These are phyloP conservation scores for Anolis sagrei DNA, from an alignment of 2,113 vertebrate species.

Conservation along the genomic window DNA sequence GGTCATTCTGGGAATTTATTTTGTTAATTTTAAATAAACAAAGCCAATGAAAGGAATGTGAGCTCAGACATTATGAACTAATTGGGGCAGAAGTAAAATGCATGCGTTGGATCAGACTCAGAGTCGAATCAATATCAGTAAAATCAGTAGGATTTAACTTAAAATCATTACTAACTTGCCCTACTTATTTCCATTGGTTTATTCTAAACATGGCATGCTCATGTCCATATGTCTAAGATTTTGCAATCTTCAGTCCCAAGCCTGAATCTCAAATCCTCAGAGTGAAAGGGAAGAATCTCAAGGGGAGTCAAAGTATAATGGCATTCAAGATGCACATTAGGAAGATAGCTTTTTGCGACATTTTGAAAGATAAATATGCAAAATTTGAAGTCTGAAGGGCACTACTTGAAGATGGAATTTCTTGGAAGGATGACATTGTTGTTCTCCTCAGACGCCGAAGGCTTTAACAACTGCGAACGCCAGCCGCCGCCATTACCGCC, in stretches of 20 bases:
- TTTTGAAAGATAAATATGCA: constrained; percentile 99
- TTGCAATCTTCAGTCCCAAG: too few relatives aligned
- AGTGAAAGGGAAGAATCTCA: too few relatives aligned
- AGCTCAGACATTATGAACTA: too few relatives aligned
- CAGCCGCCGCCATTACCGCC: too few relatives aligned
- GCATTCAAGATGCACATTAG: constrained; percentile 93
- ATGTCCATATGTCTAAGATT: not conserved
- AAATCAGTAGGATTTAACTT: not conserved
- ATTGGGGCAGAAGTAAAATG: not conserved
- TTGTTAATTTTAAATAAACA: not conserved
- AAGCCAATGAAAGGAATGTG: not conserved
- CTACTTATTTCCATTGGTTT: not conserved
- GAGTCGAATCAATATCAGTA: not conserved
- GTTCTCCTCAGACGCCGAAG: too few relatives aligned
- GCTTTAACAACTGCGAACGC: too few relatives aligned
- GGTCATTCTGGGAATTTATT: not conserved
- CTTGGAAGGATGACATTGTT: constrained; percentile 88
- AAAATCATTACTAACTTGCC: too few relatives aligned
- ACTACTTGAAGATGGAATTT: constrained; percentile 77
- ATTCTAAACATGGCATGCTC: not conserved
- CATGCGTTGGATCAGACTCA: not conserved
- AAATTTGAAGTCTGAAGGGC: constrained; percentile 95
- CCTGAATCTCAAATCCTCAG: too few relatives aligned
- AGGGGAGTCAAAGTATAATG: constrained; percentile 94
- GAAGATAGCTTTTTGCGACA: constrained; percentile 96